Evolutionary conservation across 2,797 vertebrate species (phyloP).

Genomic region (Siniperca scherzeri): DNA sequence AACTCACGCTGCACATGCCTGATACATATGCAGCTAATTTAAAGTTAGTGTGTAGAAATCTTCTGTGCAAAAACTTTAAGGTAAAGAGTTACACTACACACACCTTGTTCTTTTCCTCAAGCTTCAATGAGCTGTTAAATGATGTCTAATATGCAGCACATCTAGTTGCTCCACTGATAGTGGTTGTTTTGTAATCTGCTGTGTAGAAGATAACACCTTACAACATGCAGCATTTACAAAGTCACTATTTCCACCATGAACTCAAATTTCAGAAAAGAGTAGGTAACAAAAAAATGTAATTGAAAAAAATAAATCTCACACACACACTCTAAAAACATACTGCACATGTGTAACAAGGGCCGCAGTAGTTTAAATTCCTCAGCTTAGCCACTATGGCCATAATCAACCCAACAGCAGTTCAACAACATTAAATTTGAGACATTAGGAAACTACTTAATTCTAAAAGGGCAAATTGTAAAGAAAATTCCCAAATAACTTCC

Average conservation of each 20-base stretch:
- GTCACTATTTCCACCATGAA: not conserved
- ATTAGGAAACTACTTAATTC: conserved; percentile 49
- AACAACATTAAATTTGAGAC: conserved; percentile 36
- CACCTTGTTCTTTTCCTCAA: conserved; percentile 14
- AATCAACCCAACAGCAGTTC: conserved; percentile 30
- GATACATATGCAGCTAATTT: conserved; percentile 18
- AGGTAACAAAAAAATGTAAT: not conserved
- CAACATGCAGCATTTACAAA: conserved; percentile 31
- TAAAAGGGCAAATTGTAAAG: conserved; percentile 66
- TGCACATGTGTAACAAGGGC: conserved; percentile 48
- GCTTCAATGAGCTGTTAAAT: conserved; percentile 43
- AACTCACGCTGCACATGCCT: not conserved
- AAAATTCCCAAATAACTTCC: conserved; percentile 77
- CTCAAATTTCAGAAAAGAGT: not conserved
- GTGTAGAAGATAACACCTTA: conserved; percentile 16
- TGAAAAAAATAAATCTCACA: conserved; percentile 1
- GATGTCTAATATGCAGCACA: conserved; percentile 44
- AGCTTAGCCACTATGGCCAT: conserved; percentile 3
- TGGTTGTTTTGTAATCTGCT: conserved; percentile 40
- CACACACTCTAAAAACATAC: not conserved
- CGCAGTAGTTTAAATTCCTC: conserved; percentile 42
- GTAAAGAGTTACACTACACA: conserved; percentile 1
- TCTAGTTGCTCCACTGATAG: conserved; percentile 36
- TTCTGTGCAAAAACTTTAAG: conserved; percentile 19
- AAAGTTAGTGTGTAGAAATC: not conserved